These are phyloP conservation scores for Oceanodroma leucorhoa DNA, from an alignment of 2,797 vertebrate genomes.

Conservation along the genomic window DNA sequence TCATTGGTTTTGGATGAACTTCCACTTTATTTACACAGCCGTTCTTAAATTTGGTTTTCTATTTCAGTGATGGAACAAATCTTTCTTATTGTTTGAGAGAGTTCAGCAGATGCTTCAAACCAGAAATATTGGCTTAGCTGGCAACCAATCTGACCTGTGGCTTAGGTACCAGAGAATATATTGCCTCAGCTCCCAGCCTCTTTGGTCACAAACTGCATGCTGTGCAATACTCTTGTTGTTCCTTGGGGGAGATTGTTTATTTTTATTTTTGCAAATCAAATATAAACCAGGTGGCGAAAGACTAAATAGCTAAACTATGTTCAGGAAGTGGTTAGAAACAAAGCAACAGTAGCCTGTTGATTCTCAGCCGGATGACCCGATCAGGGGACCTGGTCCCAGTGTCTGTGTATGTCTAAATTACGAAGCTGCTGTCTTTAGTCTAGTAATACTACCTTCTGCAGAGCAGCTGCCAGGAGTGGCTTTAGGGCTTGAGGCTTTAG, in stretches of 20 bases:
- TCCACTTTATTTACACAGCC: conserved; percentile 64
- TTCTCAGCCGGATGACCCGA: neutral
- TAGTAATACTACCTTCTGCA: neutral
- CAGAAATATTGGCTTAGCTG: conserved; percentile 33
- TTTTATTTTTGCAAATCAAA: conserved; percentile 51
- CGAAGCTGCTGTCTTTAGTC: neutral
- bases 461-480: neutral
- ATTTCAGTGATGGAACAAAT: conserved; percentile 33
- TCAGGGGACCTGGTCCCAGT: neutral
- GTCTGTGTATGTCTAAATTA: neutral
- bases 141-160: conserved; percentile 1
- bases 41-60: conserved; percentile 28
- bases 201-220: conserved; percentile 10
- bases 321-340: conserved; percentile 57
- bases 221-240: conserved; percentile 38
- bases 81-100: conserved; percentile 28
- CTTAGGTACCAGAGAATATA: neutral
- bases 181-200: neutral
- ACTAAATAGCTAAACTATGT: conserved; percentile 3
- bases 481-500: neutral
- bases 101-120: conserved; percentile 29
- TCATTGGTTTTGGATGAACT: conserved; percentile 39
- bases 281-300: conserved; percentile 50
- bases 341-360: conserved; percentile 48
- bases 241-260: conserved; percentile 14